Conservation (phyloP, 2,888 invertebrate species). For the Conus canariensis region DNA sequence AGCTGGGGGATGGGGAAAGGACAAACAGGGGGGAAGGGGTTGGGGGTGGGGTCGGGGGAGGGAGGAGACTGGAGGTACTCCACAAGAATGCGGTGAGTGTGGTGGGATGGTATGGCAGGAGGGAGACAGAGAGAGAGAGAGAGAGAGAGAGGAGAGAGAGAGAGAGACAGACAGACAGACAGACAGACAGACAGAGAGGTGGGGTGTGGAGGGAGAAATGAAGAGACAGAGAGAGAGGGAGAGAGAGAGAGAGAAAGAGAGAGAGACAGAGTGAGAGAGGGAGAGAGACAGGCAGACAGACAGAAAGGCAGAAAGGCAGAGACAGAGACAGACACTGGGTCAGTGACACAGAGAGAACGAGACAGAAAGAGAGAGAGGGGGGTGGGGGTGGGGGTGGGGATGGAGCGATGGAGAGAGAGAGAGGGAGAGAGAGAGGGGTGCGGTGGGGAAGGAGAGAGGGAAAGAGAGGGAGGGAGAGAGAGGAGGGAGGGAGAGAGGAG, state of each 20-base stretch:
- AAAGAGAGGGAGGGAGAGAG: background rate
- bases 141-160: background rate
- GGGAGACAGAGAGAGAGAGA: too few species aligned
- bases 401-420: background rate
- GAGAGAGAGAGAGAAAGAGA: too few species aligned
- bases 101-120: too few species aligned
- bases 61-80: too few species aligned
- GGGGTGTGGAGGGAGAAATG: too few species aligned
- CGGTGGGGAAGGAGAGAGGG: background rate
- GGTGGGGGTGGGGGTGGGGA: background rate
- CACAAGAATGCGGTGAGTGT: too few species aligned
- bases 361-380: background rate
- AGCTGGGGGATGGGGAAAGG: too few species aligned
- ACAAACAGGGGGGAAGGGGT: too few species aligned
- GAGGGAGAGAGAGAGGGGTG: background rate
- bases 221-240: conserved; percentile 11
- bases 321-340: background rate
- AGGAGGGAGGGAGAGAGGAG: background rate
- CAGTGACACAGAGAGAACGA: background rate
- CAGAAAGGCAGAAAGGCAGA: background rate
- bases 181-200: background rate
- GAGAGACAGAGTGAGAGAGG: background rate
- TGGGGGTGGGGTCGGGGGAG: too few species aligned
- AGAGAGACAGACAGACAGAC: background rate
- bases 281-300: too few species aligned